Evolutionary conservation across 2,113 vertebrate genomes (phyloP).

Genomic region (Phrynosoma platyrhinos): DNA sequence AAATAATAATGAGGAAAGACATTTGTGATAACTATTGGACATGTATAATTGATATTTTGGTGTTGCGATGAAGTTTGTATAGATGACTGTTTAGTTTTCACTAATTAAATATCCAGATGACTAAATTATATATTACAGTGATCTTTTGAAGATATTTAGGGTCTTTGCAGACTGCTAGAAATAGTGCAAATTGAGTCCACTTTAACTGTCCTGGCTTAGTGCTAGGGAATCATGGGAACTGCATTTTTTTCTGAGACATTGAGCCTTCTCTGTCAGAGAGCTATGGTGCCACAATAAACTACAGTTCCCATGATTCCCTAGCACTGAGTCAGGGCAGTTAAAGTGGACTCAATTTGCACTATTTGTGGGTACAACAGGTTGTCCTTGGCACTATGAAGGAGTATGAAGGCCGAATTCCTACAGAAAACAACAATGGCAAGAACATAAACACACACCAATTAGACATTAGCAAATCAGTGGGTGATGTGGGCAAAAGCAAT

Average conservation of each 20-base stretch:
- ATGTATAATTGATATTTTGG: neutral
- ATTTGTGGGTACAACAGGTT: neutral
- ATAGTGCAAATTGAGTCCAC: no score
- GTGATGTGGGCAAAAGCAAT: neutral
- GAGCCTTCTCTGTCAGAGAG: no score
- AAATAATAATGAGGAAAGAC: no score
- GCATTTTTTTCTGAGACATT: no score
- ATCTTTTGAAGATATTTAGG: neutral
- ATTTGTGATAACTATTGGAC: neutral
- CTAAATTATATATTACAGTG: neutral
- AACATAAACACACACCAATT: neutral
- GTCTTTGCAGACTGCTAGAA: no score
- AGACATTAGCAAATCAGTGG: neutral
- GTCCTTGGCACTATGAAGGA: neutral
- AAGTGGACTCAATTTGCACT: no score
- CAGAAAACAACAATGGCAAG: neutral
- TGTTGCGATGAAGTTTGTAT: neutral
- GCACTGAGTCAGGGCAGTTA: no score
- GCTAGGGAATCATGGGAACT: no score
- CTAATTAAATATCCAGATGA: neutral
- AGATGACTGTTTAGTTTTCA: neutral
- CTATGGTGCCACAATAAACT: no score
- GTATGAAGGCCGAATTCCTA: neutral
- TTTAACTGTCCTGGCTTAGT: no score
- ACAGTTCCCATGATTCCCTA: no score